Conservation (phyloP, 2,113 vertebrate genomes). For the Thunnus thynnus region DNA sequence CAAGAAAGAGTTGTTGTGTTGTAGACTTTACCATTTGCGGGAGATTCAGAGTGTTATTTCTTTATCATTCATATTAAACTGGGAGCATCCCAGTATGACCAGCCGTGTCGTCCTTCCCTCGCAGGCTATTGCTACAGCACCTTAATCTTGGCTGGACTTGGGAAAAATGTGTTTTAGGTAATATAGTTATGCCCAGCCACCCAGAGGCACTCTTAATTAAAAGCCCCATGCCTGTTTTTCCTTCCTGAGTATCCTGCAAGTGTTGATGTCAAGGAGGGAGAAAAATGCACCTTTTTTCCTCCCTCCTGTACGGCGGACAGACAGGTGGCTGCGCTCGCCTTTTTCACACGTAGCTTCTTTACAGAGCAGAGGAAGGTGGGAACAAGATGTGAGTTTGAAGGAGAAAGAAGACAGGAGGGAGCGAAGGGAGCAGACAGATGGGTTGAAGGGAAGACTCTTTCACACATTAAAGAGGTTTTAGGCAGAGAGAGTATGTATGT, state of each 20-base stretch:
- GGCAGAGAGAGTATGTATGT: not conserved
- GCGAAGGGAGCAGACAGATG: conserved; percentile 37
- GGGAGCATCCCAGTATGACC: not conserved
- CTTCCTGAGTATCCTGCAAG: conserved; percentile 40
- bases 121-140: conserved; percentile 5
- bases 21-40: not conserved
- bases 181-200: conserved; percentile 21
- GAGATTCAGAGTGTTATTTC: not conserved
- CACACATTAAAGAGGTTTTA: conserved; percentile 12
- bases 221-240: conserved; percentile 47
- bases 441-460: conserved; percentile 14
- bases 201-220: conserved; percentile 76
- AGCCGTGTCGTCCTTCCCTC: not conserved
- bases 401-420: conserved; percentile 28
- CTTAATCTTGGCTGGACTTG: conserved; percentile 41
- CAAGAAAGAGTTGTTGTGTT: not conserved
- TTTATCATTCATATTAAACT: not conserved
- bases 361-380: conserved; percentile 17
- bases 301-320: not conserved
- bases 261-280: conserved; percentile 17
- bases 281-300: not conserved
- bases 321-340: not conserved
- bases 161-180: conserved; percentile 11
- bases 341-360: conserved; percentile 19
- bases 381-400: conserved; percentile 27